These are phyloP conservation scores for Lerema accius DNA, from an alignment of 1,140 invertebrate species.

Conservation along the genomic window DNA sequence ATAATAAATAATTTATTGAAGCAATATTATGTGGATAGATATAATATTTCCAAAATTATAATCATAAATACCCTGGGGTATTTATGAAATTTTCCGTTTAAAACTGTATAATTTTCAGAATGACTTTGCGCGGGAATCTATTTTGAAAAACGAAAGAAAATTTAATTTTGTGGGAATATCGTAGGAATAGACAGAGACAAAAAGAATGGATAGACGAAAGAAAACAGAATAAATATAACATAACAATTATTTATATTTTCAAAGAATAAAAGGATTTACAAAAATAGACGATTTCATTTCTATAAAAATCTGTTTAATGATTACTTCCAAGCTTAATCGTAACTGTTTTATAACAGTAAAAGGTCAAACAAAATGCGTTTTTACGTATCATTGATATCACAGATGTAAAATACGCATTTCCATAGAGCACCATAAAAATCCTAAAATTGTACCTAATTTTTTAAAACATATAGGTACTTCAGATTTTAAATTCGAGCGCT, in stretches of 20 bases:
- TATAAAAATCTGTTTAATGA: constrained; percentile 49
- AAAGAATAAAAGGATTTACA: constrained; percentile 59
- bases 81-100: no score
- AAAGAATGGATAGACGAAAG: constrained; percentile 29
- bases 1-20: no score
- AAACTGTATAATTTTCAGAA: no score
- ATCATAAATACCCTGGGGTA: no score
- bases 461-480: background rate
- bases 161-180: no score
- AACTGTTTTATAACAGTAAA: constrained; percentile 6
- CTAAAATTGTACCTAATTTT: constrained; percentile 3
- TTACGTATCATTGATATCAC: constrained; percentile 35
- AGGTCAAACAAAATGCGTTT: constrained; percentile 19
- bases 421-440: constrained; percentile 31
- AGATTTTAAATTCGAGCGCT: constrained; percentile 10
- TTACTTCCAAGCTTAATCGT: constrained; percentile 37
- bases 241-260: constrained; percentile 56
- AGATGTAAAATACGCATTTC: constrained; percentile 31
- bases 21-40: no score
- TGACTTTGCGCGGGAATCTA: no score
- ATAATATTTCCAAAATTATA: no score
- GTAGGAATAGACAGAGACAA: background rate
- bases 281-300: constrained; percentile 62
- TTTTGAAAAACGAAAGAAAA: no score
- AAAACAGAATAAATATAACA: constrained; percentile 46